Evolutionary conservation across 1,140 invertebrate genomes (phyloP).

Genomic region (Tetranychus urticae): DNA sequence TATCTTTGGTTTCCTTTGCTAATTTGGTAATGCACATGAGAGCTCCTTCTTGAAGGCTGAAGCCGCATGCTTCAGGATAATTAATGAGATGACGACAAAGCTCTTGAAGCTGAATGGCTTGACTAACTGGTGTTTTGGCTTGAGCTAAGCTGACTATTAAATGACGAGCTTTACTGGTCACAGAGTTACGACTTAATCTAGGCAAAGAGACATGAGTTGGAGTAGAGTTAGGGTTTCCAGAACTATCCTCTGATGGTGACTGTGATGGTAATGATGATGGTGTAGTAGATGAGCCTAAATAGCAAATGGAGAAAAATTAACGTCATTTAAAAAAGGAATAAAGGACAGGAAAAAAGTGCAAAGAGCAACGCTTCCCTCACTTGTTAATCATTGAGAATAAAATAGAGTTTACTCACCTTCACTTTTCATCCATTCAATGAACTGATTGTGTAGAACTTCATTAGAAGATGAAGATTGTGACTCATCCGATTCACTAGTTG

Average conservation of each 20-base stretch:
- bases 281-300: not conserved
- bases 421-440: not conserved
- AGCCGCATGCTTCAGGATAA: slow-evolving; percentile 40
- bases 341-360: not conserved
- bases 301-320: not conserved
- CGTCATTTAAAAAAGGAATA: not conserved
- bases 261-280: not conserved
- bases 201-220: not conserved
- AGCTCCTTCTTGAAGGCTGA: slow-evolving; percentile 36
- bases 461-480: not conserved
- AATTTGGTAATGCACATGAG: slow-evolving; percentile 1
- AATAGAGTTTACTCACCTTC: not conserved
- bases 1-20: slow-evolving; percentile 1
- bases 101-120: slow-evolving; percentile 34
- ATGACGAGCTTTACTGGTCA: not conserved
- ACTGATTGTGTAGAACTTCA: not conserved
- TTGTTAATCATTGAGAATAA: not conserved
- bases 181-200: not conserved
- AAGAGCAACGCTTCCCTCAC: not conserved
- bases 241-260: not conserved
- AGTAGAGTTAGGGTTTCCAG: not conserved
- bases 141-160: not conserved
- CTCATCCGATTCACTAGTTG: not conserved
- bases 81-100: slow-evolving; percentile 39
- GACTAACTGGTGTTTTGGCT: slow-evolving; percentile 21